These are phyloP conservation scores for Cygnus buccinator DNA, from an alignment of 2,113 vertebrate species.

Conservation along the genomic window DNA sequence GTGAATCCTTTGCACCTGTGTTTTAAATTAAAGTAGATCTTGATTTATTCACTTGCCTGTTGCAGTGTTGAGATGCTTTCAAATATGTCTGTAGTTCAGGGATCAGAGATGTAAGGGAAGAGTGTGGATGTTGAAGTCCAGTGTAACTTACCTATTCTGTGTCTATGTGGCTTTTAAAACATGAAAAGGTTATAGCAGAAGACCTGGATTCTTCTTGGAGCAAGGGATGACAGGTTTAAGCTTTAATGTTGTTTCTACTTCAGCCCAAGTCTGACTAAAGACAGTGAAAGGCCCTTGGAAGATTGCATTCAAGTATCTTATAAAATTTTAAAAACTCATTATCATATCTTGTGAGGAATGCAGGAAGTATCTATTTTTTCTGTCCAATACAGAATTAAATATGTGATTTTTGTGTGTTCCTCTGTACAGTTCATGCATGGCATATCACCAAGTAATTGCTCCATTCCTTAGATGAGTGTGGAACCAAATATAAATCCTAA, in stretches of 20 bases:
- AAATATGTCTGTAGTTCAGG: neutral
- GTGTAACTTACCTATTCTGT: neutral
- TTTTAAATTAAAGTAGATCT: slow-evolving; percentile 85
- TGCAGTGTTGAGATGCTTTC: neutral
- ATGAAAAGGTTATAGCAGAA: neutral
- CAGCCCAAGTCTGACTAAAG: neutral
- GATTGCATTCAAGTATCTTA: neutral
- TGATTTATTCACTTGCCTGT: slow-evolving; percentile 62
- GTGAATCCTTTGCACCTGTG: slow-evolving; percentile 84
- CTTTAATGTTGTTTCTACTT: neutral
- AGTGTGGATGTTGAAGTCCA: neutral
- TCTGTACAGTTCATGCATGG: neutral
- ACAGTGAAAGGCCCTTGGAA: neutral
- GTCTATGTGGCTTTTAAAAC: neutral
- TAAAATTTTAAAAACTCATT: neutral
- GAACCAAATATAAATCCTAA: neutral
- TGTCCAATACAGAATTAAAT: neutral
- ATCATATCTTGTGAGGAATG: neutral
- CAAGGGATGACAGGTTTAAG: neutral
- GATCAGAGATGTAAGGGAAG: neutral
- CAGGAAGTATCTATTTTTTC: neutral
- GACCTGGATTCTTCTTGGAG: neutral
- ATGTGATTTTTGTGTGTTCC: neutral
- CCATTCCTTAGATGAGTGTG: neutral
- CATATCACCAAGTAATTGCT: neutral